phyloP scores from a whole-genome alignment of 2,113 vertebrate genomes.

The Oxygymnocypris stewartii region DNA sequence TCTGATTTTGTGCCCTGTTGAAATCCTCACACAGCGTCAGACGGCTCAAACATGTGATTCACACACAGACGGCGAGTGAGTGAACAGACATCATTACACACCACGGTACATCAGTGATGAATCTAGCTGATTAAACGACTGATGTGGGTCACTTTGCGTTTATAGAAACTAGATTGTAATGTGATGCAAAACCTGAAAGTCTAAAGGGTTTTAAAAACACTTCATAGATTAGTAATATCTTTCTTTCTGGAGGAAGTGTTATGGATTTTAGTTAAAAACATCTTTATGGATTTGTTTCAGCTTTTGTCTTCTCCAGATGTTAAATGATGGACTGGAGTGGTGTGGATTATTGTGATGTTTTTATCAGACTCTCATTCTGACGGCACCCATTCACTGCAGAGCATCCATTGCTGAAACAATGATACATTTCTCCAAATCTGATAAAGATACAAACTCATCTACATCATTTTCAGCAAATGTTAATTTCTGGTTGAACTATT shows the following conservation, averaged over 20 bases:
- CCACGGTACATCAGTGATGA: not conserved
- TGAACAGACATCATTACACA: no score
- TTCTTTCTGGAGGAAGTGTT: no score
- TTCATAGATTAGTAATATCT: not conserved
- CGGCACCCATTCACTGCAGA: not conserved
- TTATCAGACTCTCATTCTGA: not conserved
- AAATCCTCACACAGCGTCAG: conserved; percentile 23
- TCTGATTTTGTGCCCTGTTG: conserved; percentile 30
- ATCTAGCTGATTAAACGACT: not conserved
- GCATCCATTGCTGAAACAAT: no score
- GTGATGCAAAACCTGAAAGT: not conserved
- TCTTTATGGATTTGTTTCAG: no score
- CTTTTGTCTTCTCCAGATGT: not conserved
- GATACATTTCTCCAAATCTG: not conserved
- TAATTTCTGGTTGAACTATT: not conserved
- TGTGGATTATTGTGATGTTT: no score
- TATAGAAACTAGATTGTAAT: not conserved
- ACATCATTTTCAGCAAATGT: not conserved
- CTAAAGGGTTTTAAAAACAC: not conserved
- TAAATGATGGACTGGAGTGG: not conserved
- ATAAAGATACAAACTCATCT: not conserved
- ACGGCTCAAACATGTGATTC: not conserved
- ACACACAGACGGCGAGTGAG: not conserved
- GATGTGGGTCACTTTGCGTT: not conserved
- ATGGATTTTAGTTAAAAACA: no score